Conservation (phyloP, 2,113 vertebrate genomes). For the Cheirogaleus medius region DNA sequence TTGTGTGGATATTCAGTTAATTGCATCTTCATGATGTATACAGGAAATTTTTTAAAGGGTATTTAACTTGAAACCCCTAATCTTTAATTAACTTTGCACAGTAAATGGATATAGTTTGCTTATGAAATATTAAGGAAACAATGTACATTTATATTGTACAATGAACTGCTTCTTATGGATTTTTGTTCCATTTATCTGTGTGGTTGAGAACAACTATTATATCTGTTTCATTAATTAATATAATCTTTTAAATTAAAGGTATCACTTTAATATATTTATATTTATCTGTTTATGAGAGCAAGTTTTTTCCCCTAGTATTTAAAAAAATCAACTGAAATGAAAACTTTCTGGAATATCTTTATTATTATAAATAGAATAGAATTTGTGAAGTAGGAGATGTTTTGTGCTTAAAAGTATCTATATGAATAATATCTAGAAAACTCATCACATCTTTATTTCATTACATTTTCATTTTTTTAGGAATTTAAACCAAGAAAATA, state of each 20-base stretch:
- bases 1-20: not conserved
- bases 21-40: conserved; percentile 29
- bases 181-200: conserved; percentile 1
- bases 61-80: conserved; percentile 23
- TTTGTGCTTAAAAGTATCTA: not conserved
- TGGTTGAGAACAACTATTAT: not conserved
- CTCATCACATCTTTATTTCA: not conserved
- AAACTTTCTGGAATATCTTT: not conserved
- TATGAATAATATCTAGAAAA: not conserved
- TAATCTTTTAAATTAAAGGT: not conserved
- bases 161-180: not conserved
- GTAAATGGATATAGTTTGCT: not conserved
- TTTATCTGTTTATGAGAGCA: not conserved
- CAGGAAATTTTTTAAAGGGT: conserved; percentile 11
- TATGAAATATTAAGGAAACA: conserved; percentile 15
- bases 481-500: conserved; percentile 17
- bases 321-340: not conserved
- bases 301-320: not conserved
- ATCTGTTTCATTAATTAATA: not conserved
- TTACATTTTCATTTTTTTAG: not conserved
- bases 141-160: not conserved
- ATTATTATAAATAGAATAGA: not conserved
- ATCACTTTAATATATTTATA: not conserved
- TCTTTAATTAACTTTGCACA: not conserved
- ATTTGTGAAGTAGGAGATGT: not conserved